Evolutionary conservation across 2,113 vertebrate genomes (phyloP), one percentile per base, ranked within the genome.

Genomic region (Psittacula cyanocephala): DNA sequence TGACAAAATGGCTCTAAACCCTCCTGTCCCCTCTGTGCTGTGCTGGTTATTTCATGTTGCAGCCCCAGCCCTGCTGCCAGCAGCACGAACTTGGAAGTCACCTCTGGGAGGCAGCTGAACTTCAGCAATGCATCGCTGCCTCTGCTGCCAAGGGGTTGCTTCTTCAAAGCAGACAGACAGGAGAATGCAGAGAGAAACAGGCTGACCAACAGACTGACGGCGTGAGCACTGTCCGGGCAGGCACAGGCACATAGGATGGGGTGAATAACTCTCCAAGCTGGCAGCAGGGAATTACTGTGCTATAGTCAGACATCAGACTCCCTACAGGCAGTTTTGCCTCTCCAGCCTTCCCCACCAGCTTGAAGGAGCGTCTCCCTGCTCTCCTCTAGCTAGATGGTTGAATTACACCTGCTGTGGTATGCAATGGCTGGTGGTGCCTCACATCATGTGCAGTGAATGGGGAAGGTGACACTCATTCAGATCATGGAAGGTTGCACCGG

Each of bases 81-180:
- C 31, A 53, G 52, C 62, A 71, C 22, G 9, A 13, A 69, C 62
- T 59, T 50, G 44, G 77, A 67, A 92, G 68, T 78, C 92, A 94
- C 91, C 96, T 97, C 88, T 95, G 95, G 94, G 92, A 92, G 92
- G 88, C 94, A 94, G 95, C 83, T 97, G 39, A 95, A 92, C 83
- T 93, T 91, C 91, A 95, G 57, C 69, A 81, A 86, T 71, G 88
- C 31, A 2, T 55, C 8, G 47, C 67, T 79, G 49, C 81, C 44
- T 33, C 27, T 11, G 23, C 92, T 43, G 86, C 12, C 15, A 39
- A 43, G 57, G 55, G 19, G 37, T 23, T 77, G 41, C 71, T 70
- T 83, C 88, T 37, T 75, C 59, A 41, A 74, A 72, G 75, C 39
- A 76, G 75, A 39, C 44, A 74, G 77, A 72, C 28, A 71, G 65